Percentiles rank a stretch among this genome's conserved stretches.
Evolutionary conservation across 2,888 invertebrate genomes (phyloP).

Genomic region (Macrophya alboannulata): DNA sequence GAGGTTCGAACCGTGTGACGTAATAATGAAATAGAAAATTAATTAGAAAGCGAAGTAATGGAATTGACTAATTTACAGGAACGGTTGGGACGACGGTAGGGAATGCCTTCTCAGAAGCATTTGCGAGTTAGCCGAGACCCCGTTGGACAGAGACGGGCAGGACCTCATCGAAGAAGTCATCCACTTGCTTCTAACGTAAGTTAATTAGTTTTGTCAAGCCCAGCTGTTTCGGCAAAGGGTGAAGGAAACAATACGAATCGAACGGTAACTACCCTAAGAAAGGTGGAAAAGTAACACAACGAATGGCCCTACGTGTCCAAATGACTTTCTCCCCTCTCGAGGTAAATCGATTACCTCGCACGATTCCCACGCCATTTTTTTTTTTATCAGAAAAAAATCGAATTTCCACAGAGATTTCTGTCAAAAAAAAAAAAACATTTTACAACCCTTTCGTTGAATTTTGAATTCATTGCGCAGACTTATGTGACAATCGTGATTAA

Average conservation of each 20-base stretch:
- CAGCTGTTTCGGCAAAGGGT: constrained; percentile 40
- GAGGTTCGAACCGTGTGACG: not conserved
- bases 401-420: no score
- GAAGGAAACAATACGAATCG: constrained; percentile 29
- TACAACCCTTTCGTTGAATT: not conserved
- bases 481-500: not conserved
- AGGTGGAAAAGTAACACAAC: constrained; percentile 33
- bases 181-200: constrained; percentile 87
- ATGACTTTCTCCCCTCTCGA: not conserved
- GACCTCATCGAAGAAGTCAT: constrained; percentile 86
- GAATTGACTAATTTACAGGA: constrained; percentile 77
- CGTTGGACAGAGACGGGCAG: constrained; percentile 83
- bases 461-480: not conserved
- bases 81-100: constrained; percentile 82
- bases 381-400: not conserved
- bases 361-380: not conserved
- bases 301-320: not conserved
- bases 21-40: constrained; percentile 23
- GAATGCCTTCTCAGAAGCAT: constrained; percentile 85
- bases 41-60: constrained; percentile 38
- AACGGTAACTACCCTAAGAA: not conserved
- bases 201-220: constrained; percentile 62
- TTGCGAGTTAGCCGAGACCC: constrained; percentile 84
- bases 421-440: not conserved
- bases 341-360: not conserved